A percentile compares a stretch with the other conserved stretches of the same genome.
Conservation (phyloP, 2,888 invertebrate species). For the Chrysolina americana region DNA sequence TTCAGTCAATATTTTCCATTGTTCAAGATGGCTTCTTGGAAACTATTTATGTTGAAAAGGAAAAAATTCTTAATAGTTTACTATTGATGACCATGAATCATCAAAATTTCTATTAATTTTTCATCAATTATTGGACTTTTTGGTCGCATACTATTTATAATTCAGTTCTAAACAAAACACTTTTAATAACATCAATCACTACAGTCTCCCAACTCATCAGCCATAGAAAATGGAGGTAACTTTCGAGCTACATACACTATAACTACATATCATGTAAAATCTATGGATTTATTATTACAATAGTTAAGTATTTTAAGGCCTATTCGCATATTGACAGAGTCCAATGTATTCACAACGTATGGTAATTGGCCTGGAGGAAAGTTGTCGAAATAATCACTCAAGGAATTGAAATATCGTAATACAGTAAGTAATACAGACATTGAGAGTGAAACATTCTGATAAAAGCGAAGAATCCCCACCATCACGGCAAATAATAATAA, state of each 20-base stretch:
- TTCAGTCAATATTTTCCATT: no score
- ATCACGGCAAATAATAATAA: no score
- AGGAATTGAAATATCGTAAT: background rate
- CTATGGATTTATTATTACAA: conserved; percentile 45
- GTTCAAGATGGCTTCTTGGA: no score
- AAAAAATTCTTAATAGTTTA: no score
- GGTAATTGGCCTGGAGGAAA: background rate
- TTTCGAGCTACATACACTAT: conserved; percentile 40
- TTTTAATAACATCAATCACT: background rate
- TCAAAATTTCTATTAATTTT: no score
- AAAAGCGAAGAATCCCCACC: no score
- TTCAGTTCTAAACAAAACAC: no score
- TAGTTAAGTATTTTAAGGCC: conserved; percentile 52
- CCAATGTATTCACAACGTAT: conserved; percentile 52
- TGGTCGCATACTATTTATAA: no score
- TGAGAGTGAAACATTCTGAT: background rate
- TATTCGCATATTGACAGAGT: conserved; percentile 59
- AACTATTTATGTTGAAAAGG: no score
- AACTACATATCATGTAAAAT: conserved; percentile 59
- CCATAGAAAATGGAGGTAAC: conserved; percentile 30
- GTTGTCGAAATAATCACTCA: background rate
- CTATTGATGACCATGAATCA: no score
- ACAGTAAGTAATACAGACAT: no score
- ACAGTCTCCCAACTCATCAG: background rate
- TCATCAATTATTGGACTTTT: no score